Conservation (phyloP, 2,113 vertebrate species). For the Pseudopodoces humilis region DNA sequence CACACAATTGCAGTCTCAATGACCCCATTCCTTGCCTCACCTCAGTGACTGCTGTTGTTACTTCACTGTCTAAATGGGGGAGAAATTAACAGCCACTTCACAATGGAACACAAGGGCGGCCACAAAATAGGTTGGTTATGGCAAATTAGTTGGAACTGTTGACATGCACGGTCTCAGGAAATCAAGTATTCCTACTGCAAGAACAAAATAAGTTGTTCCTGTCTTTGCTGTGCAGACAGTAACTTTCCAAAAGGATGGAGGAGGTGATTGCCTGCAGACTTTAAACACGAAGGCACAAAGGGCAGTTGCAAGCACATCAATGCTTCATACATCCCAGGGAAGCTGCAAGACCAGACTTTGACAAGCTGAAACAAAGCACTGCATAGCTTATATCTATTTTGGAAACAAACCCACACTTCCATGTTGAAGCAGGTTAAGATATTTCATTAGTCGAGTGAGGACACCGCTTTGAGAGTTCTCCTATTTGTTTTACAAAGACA, state of each 20-base stretch:
- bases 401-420: not conserved
- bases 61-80: not conserved
- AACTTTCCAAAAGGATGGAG: not conserved
- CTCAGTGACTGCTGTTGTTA: not conserved
- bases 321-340: not conserved
- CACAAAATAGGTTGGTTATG: not conserved
- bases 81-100: not conserved
- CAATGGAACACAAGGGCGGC: not conserved
- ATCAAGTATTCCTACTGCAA: not conserved
- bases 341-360: not conserved
- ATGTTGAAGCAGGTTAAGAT: not conserved
- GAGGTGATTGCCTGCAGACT: not conserved
- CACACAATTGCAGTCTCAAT: not conserved
- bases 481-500: not conserved
- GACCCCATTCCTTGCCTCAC: not conserved
- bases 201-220: not conserved
- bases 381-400: not conserved
- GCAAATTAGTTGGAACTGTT: not conserved
- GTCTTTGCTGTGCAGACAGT: not conserved
- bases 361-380: not conserved
- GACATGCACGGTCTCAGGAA: not conserved
- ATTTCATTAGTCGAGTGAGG: not conserved
- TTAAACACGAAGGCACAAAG: not conserved
- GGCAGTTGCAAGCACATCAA: not conserved
- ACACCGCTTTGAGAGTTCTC: not conserved